Base-by-base conservation (phyloP, 2,888 invertebrate species). In the Dryadula phaetusa region DNA sequence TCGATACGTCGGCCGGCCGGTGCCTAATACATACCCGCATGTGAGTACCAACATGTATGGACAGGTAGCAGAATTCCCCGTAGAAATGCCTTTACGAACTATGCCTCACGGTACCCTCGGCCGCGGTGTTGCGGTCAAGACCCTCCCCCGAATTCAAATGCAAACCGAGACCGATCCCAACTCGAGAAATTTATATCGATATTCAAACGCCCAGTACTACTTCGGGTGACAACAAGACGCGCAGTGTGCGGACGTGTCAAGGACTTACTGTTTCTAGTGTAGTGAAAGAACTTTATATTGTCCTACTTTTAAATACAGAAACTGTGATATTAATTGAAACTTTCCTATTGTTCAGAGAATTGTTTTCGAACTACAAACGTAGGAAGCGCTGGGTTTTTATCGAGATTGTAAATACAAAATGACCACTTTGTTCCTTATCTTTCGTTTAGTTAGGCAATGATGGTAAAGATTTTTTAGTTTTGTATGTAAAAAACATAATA, bases 201-300 rank as follows among this genome's bases (percentile, higher is more conserved):
- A 94, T 83, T 94, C 94, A 73, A 95, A 94, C 80, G 94, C 94
- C 56, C 95, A 95, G 79, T 95, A 95, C 83, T 96, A 96, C 84
- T 96, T 96, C 82, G 96, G 96, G 94, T 96, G 96, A 96, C 95
- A 94, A 80, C 93, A 94, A 84, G 93, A 94, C 73, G 89, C 84
- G 79, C 89, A 93, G 81, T 90, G 92, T 80, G 82, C 93, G 77
- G 93, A 92, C 75, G 89, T 90, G 75, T 90, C 93, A 73, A 91
- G 93, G 82, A 94, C 93, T 82, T 94, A 94, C 84, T 94, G 93
- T 91, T 94, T 94, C 88, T 94, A 93, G 88, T 85, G 88, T 89
- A 89, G 88, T 83, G 82, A 82, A 85, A 85, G 85, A 73, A 85
- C 83, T 87, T 83, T 87, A 81, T 88, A 86, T 82, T 88, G 87